Percentiles rank a stretch among this genome's conserved stretches.
Evolutionary conservation across 2,113 vertebrate genomes (phyloP).

Genomic region (Bos taurus): DNA sequence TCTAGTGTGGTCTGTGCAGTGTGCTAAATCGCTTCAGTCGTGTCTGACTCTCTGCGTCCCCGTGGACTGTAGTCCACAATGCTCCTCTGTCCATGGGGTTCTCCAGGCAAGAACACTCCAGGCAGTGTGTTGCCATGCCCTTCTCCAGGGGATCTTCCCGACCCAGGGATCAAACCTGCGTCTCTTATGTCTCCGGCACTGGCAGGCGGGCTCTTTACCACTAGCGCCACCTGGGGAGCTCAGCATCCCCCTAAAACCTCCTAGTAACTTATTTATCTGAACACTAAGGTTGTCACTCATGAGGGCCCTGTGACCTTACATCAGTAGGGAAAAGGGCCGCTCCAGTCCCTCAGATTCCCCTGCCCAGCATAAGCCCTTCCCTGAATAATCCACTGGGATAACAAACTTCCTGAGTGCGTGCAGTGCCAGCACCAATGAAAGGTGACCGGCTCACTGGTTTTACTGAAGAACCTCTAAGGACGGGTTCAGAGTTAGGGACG

Average conservation of each 20-base stretch:
- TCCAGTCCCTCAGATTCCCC: too few relatives aligned
- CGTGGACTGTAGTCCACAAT: background rate
- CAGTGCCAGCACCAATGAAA: background rate
- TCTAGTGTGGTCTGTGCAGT: background rate
- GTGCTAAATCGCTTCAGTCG: background rate
- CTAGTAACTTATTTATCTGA: background rate
- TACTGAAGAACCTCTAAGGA: background rate
- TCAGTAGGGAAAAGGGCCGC: background rate
- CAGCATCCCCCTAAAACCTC: background rate
- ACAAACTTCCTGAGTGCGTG: background rate
- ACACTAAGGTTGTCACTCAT: background rate
- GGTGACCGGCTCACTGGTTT: background rate
- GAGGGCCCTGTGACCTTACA: background rate
- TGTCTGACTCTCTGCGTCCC: background rate
- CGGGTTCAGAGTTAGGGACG: rapidly evolving
- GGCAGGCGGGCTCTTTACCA: background rate
- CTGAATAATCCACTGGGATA: background rate
- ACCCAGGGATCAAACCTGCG: rapidly evolving
- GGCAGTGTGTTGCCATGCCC: background rate
- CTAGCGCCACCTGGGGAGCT: background rate
- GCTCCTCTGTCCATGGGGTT: background rate
- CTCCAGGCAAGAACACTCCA: background rate
- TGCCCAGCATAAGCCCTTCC: background rate
- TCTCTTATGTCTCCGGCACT: rapidly evolving
- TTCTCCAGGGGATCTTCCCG: background rate